phyloP scores from a whole-genome alignment of 2,113 vertebrate species.

The Nymphicus hollandicus region DNA sequence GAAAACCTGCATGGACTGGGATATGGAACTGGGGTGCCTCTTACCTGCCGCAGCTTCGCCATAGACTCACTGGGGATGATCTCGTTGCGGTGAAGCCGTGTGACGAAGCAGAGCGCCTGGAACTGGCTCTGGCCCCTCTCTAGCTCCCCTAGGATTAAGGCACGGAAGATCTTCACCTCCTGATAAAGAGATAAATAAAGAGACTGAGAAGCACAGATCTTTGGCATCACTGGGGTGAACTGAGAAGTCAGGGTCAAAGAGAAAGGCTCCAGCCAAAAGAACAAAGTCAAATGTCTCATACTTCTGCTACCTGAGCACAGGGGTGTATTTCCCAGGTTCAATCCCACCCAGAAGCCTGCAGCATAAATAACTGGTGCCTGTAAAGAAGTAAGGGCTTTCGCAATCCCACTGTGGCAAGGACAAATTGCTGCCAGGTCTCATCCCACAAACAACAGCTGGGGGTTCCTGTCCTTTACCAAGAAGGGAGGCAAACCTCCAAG shows the following conservation, averaged over 20 bases:
- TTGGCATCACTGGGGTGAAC: background rate
- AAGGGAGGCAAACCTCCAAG: background rate
- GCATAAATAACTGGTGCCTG: background rate
- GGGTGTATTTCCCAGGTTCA: background rate
- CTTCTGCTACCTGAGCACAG: background rate
- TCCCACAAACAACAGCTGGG: background rate
- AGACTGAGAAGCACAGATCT: background rate
- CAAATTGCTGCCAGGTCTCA: background rate
- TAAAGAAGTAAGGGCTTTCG: background rate
- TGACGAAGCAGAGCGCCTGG: slow-evolving; percentile 93
- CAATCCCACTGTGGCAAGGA: background rate
- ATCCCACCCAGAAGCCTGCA: background rate
- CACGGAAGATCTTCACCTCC: slow-evolving; percentile 96
- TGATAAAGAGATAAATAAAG: slow-evolving; percentile 25
- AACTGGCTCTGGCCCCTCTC: slow-evolving; percentile 96
- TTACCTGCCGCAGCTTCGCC: slow-evolving; percentile 93
- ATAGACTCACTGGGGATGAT: slow-evolving; percentile 98
- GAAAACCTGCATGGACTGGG: background rate
- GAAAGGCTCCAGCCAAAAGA: background rate
- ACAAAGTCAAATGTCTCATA: background rate
- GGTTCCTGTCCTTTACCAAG: background rate
- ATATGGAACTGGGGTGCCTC: background rate
- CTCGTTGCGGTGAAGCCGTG: slow-evolving; percentile 88
- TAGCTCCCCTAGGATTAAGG: slow-evolving; percentile 93
- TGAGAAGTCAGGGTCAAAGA: background rate